Base-by-base conservation (phyloP, 2,888 invertebrate genomes). In the Notocelia uddmanniana region DNA sequence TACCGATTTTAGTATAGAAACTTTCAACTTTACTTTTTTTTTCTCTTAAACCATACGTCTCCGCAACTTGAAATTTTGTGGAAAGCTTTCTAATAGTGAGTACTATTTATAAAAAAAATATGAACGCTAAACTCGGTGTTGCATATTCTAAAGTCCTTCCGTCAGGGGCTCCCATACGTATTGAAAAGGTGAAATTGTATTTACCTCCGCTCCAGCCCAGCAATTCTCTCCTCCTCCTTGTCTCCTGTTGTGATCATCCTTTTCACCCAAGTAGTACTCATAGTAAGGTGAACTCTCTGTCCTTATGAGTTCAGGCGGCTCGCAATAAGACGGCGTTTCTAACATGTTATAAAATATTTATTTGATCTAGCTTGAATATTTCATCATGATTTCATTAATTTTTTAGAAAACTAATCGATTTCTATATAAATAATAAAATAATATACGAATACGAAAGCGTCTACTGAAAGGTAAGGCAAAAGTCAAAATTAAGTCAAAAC, bases 261-360 rank as follows among this genome's bases (percentile, higher is more conserved):
- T 85, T 3, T 88, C 80, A n/a, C 92, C 93, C 1, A 79, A n/a
- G 58, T 90, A 92, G 76, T 89, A 90, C 74, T 93, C 85, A 2
- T 81, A 59, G 69, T 90, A 89, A 0, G 80, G 77, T 86, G 87
- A 89, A 13, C 59, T 75, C 63, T 85, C 86, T 0, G 83, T 75
- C 1, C 67, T 72, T 18, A 74, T 79, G 1, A 85, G 84, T 11
- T 54, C 67, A 1, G 77, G 72, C 3, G 72, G 63, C 18, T 76
- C 74, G 67, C 83, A 83, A 19, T 80, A 74, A 62, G 66, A 74
- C 15, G 76, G 19, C 21, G 70, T 64, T 31, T 75, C 72, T 13
- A 74, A 63, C 77, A 77, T 75, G 55, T 50, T 48, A n/a, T 5
- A 3, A 45, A 45, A 0, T 15, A 15, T 15, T 1, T 18, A 18